phyloP scores from a whole-genome alignment of 2,888 invertebrate species.

The Napeogenes inachia region DNA sequence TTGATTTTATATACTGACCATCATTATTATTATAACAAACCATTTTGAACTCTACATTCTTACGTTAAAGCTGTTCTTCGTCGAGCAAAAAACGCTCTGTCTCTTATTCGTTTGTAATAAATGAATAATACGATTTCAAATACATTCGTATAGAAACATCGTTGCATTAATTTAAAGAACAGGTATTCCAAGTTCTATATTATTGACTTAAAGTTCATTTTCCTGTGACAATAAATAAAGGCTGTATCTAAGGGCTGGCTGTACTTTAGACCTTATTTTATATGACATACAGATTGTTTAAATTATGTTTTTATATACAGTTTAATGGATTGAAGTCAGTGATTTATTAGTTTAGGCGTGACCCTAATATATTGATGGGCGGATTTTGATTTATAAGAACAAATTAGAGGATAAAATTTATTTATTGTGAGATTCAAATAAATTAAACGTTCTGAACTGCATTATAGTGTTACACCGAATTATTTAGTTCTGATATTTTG shows the following conservation, averaged over 20 bases:
- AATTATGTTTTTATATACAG: slow-evolving; percentile 8
- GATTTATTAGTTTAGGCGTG: slow-evolving; percentile 26
- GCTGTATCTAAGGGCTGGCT: neutral
- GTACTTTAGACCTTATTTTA: slow-evolving; percentile 3
- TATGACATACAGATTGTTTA: slow-evolving; percentile 5
- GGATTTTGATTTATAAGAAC: slow-evolving; percentile 19
- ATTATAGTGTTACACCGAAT: neutral
- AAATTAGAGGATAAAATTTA: slow-evolving; percentile 5
- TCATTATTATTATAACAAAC: neutral
- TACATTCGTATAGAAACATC: slow-evolving; percentile 9
- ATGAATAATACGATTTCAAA: slow-evolving; percentile 27
- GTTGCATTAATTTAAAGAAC: neutral
- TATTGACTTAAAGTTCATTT: slow-evolving; percentile 13
- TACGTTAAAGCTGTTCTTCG: slow-evolving; percentile 4
- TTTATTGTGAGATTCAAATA: neutral
- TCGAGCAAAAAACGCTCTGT: slow-evolving; percentile 10
- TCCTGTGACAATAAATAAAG: slow-evolving; percentile 9
- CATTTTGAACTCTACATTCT: neutral
- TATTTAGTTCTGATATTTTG: too few species aligned
- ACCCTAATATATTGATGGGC: slow-evolving; percentile 26
- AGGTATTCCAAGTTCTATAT: neutral
- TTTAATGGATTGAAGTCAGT: slow-evolving; percentile 16
- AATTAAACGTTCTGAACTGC: neutral
- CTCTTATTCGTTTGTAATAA: slow-evolving; percentile 20
- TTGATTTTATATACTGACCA: slow-evolving; percentile 56